These are phyloP conservation scores for Sturnira hondurensis DNA, from an alignment of 2,113 vertebrate species.

Conservation along the genomic window DNA sequence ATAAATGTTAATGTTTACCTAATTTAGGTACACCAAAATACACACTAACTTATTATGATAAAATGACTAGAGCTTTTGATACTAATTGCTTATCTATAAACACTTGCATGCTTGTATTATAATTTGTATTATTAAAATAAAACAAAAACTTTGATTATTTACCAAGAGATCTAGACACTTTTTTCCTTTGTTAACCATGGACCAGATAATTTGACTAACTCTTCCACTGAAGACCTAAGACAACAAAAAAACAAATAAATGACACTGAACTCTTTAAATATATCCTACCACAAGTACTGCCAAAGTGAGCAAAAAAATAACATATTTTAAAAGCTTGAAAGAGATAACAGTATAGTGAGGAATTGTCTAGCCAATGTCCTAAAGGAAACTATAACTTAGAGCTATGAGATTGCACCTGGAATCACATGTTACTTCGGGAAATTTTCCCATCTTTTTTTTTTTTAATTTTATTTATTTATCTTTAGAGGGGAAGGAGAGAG, in stretches of 20 bases:
- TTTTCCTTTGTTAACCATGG: background rate
- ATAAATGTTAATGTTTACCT: background rate
- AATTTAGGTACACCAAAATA: background rate
- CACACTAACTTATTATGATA: background rate
- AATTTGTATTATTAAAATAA: background rate
- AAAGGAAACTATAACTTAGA: background rate
- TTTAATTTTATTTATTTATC: too few species aligned
- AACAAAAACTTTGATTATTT: background rate
- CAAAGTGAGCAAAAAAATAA: background rate
- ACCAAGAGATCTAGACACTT: background rate
- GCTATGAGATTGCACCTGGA: background rate
- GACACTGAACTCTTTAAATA: background rate
- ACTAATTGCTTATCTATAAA: background rate
- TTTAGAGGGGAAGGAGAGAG: too few species aligned
- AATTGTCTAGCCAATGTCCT: background rate
- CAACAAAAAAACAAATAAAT: background rate
- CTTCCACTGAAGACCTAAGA: background rate
- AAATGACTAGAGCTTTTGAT: background rate
- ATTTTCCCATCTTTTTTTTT: background rate
- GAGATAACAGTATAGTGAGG: background rate
- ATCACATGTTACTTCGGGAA: background rate
- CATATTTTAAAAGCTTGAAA: background rate
- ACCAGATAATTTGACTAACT: background rate
- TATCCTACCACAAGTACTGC: background rate
- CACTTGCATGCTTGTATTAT: background rate